Evolutionary conservation across 2,888 invertebrate species (phyloP), one percentile per base, ranked within the genome.

Genomic region (Eilema griseolum): DNA sequence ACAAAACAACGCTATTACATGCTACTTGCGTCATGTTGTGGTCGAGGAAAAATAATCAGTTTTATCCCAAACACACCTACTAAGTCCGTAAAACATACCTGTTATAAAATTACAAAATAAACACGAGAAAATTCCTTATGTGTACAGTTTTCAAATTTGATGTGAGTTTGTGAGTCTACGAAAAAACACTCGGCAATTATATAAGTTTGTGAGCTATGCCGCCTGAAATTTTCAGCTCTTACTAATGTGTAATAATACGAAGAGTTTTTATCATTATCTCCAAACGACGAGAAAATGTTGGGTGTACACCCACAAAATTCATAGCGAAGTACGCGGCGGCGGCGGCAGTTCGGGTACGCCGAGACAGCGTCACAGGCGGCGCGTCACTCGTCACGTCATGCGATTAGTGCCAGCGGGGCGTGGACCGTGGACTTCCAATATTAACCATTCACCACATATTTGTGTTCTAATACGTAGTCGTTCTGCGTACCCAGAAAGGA

Each of bases 401-500:
- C 28, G 61, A 66, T 70, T 61, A 71, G 71, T 79, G 82, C 71
- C 77, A 77, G 72, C 61, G 57, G 70, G 68, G 72, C 31, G 74
- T 74, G 71, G 61, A 31, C 60, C 31, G 74, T 67, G 69, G 61
- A 31, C 60, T 26, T 16, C 61, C 62, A 68, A 61, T 73, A 70
- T 66, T 57, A 65, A 62, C 69, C 41, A 74, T 66, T 67, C 41
- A 65, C 28, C 61, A 69, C 62, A 59, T 63, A 66, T 67, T 69
- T 61, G 28, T 65, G 41, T 64, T 37, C 64, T 66, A 46, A 69
- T 69, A 52, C 12, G 24, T 66, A 4, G 33, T 10, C 31, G 3
- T 65, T 33, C 28, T n/a, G n/a, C 28, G 7, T 64, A n/a, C 52
- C 56, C 10, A 65, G 23, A 65, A 57, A 65, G 31, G 31, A 56